phyloP scores from a whole-genome alignment of 2,888 invertebrate species.

The Panopea generosa region DNA sequence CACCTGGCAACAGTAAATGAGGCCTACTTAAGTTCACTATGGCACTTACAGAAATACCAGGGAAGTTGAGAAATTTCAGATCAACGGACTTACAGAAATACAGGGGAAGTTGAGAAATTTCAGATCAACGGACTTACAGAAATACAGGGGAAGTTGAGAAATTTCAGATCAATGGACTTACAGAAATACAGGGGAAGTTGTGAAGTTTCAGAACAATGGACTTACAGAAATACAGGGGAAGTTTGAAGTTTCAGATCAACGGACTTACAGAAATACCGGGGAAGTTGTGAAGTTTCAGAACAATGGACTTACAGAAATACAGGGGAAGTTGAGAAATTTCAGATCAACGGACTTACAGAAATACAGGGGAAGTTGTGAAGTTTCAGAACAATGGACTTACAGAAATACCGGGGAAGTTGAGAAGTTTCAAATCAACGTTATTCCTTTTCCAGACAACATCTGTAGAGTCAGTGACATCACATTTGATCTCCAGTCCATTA shows the following conservation, averaged over 20 bases:
- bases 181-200: slow-evolving; percentile 86
- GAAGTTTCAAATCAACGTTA: slow-evolving; percentile 88
- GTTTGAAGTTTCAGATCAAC: no score
- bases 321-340: no score
- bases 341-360: no score
- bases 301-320: no score
- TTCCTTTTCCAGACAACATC: slow-evolving; percentile 90
- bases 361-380: no score
- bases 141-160: slow-evolving; percentile 87
- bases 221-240: no score
- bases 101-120: slow-evolving; percentile 87
- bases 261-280: no score
- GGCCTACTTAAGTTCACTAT: no score
- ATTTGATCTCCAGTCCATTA: slow-evolving; percentile 92
- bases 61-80: slow-evolving; percentile 88
- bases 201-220: slow-evolving; percentile 88
- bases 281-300: no score
- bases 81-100: slow-evolving; percentile 86
- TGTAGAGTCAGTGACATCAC: slow-evolving; percentile 87
- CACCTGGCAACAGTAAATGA: no score
- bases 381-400: slow-evolving; percentile 64
- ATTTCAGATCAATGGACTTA: slow-evolving; percentile 87
- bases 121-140: slow-evolving; percentile 87
- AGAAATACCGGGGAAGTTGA: slow-evolving; percentile 87
- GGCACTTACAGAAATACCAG: slow-evolving; percentile 85